Conservation (phyloP, 2,888 invertebrate species). For the Lepidocyrtinus sp. region DNA sequence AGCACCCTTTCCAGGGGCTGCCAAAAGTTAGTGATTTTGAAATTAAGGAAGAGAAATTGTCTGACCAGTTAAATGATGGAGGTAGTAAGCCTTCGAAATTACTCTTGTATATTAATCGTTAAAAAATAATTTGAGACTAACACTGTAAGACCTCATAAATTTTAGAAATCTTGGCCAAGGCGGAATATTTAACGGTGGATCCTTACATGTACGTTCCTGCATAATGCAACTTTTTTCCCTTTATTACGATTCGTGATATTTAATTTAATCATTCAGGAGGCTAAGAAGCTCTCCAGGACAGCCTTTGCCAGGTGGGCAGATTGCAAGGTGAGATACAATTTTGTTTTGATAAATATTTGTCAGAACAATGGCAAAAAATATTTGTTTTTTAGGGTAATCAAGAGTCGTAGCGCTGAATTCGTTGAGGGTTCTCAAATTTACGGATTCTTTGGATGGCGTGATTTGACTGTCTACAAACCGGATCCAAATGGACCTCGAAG, state of each 20-base stretch:
- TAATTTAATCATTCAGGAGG: not conserved
- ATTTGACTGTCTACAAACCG: constrained; percentile 75
- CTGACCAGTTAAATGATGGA: constrained; percentile 77
- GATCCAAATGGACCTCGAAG: constrained; percentile 55
- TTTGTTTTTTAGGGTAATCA: constrained; percentile 77
- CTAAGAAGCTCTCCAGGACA: not conserved
- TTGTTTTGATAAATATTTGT: not conserved
- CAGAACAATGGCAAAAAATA: no score
- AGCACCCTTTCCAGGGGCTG: constrained; percentile 49
- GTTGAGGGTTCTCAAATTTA: constrained; percentile 79
- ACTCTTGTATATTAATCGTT: no score
- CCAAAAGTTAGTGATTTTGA: constrained; percentile 80
- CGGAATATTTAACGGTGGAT: constrained; percentile 81
- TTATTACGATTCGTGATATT: not conserved
- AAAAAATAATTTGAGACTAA: no score
- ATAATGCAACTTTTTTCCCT: not conserved
- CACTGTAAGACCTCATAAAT: no score
- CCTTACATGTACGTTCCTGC: no score
- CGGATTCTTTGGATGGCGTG: constrained; percentile 81
- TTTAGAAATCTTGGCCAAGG: no score
- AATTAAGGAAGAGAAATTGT: constrained; percentile 80
- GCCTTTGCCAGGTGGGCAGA: not conserved
- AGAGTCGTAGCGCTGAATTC: constrained; percentile 79
- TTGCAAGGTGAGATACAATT: not conserved
- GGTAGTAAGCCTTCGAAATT: no score